phyloP scores from a whole-genome alignment of 2,888 invertebrate genomes.

The Xestia xanthographa region DNA sequence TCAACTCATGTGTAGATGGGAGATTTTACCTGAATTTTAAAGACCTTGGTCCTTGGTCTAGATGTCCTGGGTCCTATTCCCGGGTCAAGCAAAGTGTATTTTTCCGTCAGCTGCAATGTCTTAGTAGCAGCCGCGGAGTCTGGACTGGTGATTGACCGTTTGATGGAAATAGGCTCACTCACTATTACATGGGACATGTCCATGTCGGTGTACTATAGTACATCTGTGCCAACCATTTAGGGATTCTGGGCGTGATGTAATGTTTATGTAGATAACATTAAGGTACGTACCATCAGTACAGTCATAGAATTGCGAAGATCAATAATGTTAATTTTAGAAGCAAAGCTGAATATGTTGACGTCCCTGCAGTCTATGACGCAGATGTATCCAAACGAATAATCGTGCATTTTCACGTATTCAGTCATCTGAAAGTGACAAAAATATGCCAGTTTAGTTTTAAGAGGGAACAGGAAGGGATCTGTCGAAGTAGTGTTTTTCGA shows the following conservation, averaged over 20 bases:
- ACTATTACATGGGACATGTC: not conserved
- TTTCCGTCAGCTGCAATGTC: not conserved
- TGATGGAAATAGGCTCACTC: not conserved
- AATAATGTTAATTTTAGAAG: conserved; percentile 27
- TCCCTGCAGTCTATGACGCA: conserved; percentile 31
- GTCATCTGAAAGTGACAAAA: conserved; percentile 24
- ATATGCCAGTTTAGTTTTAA: too few species aligned
- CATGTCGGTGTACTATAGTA: not conserved
- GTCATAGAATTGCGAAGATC: conserved; percentile 41
- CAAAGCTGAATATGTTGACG: conserved; percentile 30
- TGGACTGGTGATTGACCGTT: not conserved
- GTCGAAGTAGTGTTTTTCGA: too few species aligned
- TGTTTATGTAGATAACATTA: not conserved
- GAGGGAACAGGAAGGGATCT: too few species aligned
- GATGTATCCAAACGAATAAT: conserved; percentile 7
- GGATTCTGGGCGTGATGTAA: not conserved
- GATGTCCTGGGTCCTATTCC: too few species aligned
- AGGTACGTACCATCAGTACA: conserved; percentile 26
- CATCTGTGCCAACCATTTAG: not conserved
- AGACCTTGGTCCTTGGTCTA: not conserved
- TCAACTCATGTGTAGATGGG: not conserved
- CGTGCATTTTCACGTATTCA: conserved; percentile 26
- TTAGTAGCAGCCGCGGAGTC: not conserved
- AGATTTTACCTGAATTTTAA: not conserved
- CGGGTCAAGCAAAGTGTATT: too few species aligned